Evolutionary conservation across 2,888 invertebrate species (phyloP), one percentile per base, ranked within the genome.

Genomic region (Drosophila melanosoma): DNA sequence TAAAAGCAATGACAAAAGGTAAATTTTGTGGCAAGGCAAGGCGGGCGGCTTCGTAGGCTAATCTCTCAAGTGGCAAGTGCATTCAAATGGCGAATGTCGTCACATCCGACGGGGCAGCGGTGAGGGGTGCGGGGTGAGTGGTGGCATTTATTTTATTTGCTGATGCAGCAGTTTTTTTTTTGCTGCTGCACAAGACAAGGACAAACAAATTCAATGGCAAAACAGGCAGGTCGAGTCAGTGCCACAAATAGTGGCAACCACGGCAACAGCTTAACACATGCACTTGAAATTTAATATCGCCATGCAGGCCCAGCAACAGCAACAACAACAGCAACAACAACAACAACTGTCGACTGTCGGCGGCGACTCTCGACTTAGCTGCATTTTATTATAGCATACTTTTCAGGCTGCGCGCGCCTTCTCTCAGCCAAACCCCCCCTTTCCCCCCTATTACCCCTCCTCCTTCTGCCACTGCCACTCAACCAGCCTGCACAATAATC

Each of bases 1-100:
- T 73, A 86, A 74, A 65, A 68, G 86, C 83, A 77, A 83, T 89
- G 88, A 85, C 85, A 89, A 85, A 53, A 89, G 85, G 82, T 89
- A 82, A 76, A 89, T 82, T 84, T 84, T 76, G 60, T 49, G 48
- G 51, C 8, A 12, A 36, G 53, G 29, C 33, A 35, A 56, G 32
- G 40, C 42, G 20, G 57, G 5, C 29, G 29, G n/a, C 29, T 20
- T 40, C 29, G 83, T 57, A 82, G 83, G 91, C 89, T 92, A 91
- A 91, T 91, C 91, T 91, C 87, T 90, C 91, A 91, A 91, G 92
- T 92, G 91, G 90, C 89, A 90, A 90, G 82, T 90, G 90, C 89
- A 90, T 91, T 91, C 90, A 89, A 87, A 89, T 91, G 66, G 68
- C 69, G 89, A 91, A 87, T 86, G 86, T 89, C 83, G 64, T 74